These are phyloP conservation scores for Petrolisthes cinctipes DNA, from an alignment of 2,888 invertebrate species.

Conservation along the genomic window DNA sequence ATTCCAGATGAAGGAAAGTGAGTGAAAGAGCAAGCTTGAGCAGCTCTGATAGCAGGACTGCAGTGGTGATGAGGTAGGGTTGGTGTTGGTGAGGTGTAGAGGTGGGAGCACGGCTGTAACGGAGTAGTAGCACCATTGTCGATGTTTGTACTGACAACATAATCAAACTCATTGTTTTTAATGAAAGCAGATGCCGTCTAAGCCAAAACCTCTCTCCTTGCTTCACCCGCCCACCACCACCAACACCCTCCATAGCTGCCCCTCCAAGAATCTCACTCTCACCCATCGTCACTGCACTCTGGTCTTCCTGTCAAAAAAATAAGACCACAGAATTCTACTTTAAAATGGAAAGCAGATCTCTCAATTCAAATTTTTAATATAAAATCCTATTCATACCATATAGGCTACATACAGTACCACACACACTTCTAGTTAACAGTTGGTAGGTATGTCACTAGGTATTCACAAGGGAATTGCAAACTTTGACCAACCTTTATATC, in stretches of 20 bases:
- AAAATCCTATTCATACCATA: too few relatives aligned
- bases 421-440: too few relatives aligned
- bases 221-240: background rate
- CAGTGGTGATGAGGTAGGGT: slow-evolving; percentile 62
- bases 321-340: too few relatives aligned
- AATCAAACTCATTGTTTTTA: slow-evolving; percentile 66
- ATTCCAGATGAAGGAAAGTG: slow-evolving; percentile 49
- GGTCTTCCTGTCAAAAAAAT: too few relatives aligned
- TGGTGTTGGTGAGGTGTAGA: background rate
- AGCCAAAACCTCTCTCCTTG: slow-evolving; percentile 21
- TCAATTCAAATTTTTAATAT: too few relatives aligned
- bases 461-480: too few relatives aligned
- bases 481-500: too few relatives aligned
- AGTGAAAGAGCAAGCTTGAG: slow-evolving; percentile 52
- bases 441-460: too few relatives aligned
- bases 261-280: slow-evolving; percentile 1
- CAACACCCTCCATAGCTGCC: slow-evolving; percentile 1
- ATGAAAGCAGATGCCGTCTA: slow-evolving; percentile 31
- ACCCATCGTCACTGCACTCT: slow-evolving; percentile 4
- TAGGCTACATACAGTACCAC: too few relatives aligned
- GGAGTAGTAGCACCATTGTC: slow-evolving; percentile 67
- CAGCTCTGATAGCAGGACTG: slow-evolving; percentile 55
- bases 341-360: too few relatives aligned
- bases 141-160: slow-evolving; percentile 67
- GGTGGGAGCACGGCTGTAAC: slow-evolving; percentile 66